Conservation (phyloP, 2,113 vertebrate species). For the Erythrolamprus reginae region DNA sequence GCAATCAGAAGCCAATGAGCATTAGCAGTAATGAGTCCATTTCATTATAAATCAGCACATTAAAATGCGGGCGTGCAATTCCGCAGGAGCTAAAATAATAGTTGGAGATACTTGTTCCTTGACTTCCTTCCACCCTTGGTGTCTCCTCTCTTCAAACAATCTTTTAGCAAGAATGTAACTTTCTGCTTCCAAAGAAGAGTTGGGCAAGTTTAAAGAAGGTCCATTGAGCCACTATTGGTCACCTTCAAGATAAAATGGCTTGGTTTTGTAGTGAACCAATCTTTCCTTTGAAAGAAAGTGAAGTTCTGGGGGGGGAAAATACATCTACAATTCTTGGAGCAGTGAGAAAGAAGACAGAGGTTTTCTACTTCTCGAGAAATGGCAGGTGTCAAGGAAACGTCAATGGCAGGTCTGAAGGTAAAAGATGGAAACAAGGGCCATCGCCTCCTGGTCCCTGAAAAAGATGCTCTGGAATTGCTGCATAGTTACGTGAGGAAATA, state of each 20-base stretch:
- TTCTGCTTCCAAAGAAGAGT: background rate
- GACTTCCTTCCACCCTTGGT: background rate
- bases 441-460: background rate
- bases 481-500: background rate
- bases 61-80: conserved; percentile 26
- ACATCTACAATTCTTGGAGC: background rate
- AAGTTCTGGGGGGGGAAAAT: too few species aligned
- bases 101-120: background rate
- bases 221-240: background rate
- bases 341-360: background rate
- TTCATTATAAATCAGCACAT: conserved; percentile 17
- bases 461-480: background rate
- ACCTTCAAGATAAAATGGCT: too few species aligned
- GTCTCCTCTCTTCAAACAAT: background rate
- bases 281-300: background rate
- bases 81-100: conserved; percentile 7
- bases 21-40: background rate
- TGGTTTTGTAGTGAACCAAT: background rate
- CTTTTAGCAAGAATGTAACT: too few species aligned
- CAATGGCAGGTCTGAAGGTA: too few species aligned
- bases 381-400: background rate
- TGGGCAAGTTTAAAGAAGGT: background rate
- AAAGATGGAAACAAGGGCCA: too few species aligned
- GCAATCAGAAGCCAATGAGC: conserved; percentile 26
- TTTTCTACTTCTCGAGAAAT: background rate